Evolutionary conservation across 2,888 invertebrate species (phyloP).

Genomic region (Eueremaeus valkanovi): DNA sequence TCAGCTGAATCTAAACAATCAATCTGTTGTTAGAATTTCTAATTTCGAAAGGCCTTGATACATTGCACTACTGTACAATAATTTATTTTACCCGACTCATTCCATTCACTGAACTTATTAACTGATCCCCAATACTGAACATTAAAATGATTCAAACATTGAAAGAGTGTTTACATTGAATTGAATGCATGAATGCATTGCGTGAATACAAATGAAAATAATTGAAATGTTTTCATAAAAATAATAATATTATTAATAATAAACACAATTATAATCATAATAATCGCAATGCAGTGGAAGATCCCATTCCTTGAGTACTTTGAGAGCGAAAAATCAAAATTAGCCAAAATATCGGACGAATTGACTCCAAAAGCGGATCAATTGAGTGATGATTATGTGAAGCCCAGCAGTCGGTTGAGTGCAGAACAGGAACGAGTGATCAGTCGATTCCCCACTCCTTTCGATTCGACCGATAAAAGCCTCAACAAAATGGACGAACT

Average conservation of each 20-base stretch:
- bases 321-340: not conserved
- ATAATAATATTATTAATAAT: not conserved
- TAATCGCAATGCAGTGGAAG: not conserved
- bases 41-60: too few relatives aligned
- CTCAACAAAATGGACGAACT: not conserved
- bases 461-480: not conserved
- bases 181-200: too few relatives aligned
- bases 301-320: constrained; percentile 5
- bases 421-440: not conserved
- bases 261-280: not conserved
- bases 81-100: too few relatives aligned
- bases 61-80: too few relatives aligned
- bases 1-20: too few relatives aligned
- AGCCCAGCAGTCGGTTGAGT: not conserved
- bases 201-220: too few relatives aligned
- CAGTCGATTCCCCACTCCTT: not conserved
- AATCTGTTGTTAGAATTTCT: too few relatives aligned
- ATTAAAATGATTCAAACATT: too few relatives aligned
- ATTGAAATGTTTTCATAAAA: not conserved
- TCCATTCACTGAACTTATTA: too few relatives aligned
- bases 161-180: too few relatives aligned
- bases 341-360: not conserved
- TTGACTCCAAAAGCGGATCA: not conserved
- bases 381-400: not conserved
- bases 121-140: too few relatives aligned